Evolutionary conservation across 2,888 invertebrate genomes (phyloP).

Genomic region (Laothoe populi): DNA sequence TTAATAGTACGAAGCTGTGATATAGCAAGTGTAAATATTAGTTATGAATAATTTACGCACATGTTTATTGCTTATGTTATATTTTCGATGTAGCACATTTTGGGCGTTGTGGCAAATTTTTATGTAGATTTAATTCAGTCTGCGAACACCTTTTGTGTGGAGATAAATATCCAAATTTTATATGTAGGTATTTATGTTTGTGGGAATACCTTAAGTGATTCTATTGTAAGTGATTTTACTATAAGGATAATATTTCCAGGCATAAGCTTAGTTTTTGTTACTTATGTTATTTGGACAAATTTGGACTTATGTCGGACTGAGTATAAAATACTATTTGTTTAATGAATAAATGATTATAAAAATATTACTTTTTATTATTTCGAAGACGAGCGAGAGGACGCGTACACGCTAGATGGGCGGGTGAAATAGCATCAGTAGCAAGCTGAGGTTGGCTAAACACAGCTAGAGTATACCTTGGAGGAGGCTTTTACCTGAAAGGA

Average conservation of each 20-base stretch:
- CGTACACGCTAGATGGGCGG: too few relatives aligned
- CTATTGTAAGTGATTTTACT: slow-evolving; percentile 55
- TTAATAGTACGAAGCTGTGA: slow-evolving; percentile 77
- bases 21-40: slow-evolving; percentile 79
- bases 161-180: slow-evolving; percentile 34
- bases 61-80: slow-evolving; percentile 37
- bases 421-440: too few relatives aligned
- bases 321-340: slow-evolving; percentile 79
- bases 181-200: slow-evolving; percentile 39
- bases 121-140: slow-evolving; percentile 44
- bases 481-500: too few relatives aligned
- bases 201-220: slow-evolving; percentile 41
- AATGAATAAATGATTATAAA: slow-evolving; percentile 68
- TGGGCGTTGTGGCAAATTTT: slow-evolving; percentile 43
- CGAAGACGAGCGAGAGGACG: too few relatives aligned
- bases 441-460: too few relatives aligned
- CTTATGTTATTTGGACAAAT: slow-evolving; percentile 69
- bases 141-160: slow-evolving; percentile 32
- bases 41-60: slow-evolving; percentile 45
- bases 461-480: too few relatives aligned
- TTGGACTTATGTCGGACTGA: slow-evolving; percentile 75
- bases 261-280: slow-evolving; percentile 57
- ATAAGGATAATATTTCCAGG: slow-evolving; percentile 60
- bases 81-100: slow-evolving; percentile 38
- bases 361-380: slow-evolving; percentile 19